Evolutionary conservation across 1,140 invertebrate species (phyloP), one percentile per base, ranked within the genome.

Genomic region (Drosophila sp.): DNA sequence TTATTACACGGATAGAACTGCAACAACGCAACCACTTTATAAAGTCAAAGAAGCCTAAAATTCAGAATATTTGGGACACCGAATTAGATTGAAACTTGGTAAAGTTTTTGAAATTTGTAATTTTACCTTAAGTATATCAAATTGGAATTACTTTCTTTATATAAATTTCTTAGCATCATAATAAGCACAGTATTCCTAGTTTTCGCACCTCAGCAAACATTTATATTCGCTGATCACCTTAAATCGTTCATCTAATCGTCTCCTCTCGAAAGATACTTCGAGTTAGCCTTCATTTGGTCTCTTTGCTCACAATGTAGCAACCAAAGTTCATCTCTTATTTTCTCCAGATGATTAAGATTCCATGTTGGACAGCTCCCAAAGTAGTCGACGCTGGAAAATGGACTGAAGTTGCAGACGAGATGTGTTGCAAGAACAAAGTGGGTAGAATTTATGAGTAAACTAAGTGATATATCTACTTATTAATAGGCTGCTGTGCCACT

Each of bases 401-500:
- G 34, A 21, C 50, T 13, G 36, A 27, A 14, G 53, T 21, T 34
- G 14, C 7, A 57, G 16, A 8, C 13, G 25, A 34, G 11, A 7
- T 36, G 8, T n/a, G 36, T 38, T 38, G 36, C 11, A 5, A 25
- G 45, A 61, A 61, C 41, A 61, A 50, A 56, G 62, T 58, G 58
- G 62, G 13, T 51, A 51, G 36, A 50, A 71, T 72, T 66, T 72
- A 65, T 72, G 69, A 46, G 5, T 59, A 61, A 72, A 67, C 63
- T 72, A 67, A 72, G 70, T 72, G 46, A 72, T 72, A 72, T 72
- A 72, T 72, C 63, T 59, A 61, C 29, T 53, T 72, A 72, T 72
- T 72, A 72, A 67, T 72, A 59, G 70, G 65, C 18, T 56, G 46
- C 29, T 66, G 27, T 40, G 66, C 38, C 34, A 11, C 41, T 45